Conservation (phyloP, 1,140 invertebrate genomes). For the Hyles euphorbiae region DNA sequence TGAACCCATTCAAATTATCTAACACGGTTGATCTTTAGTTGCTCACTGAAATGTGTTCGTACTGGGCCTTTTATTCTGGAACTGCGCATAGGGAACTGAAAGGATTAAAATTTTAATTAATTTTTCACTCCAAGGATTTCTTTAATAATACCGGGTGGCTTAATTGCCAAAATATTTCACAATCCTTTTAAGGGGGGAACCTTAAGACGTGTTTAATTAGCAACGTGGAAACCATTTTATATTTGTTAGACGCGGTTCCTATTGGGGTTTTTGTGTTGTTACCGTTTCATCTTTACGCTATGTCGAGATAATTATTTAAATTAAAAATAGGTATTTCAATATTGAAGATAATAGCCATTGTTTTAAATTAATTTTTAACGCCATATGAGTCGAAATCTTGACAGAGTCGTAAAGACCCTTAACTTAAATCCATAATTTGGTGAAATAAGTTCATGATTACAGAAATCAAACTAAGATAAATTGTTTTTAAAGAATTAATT, state of each 20-base stretch:
- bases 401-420: no score
- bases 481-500: no score
- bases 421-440: no score
- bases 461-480: no score
- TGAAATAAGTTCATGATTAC: no score
- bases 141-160: constrained; percentile 47
- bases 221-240: constrained; percentile 38
- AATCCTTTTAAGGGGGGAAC: constrained; percentile 42
- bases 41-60: constrained; percentile 55
- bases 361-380: no score
- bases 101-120: constrained; percentile 69
- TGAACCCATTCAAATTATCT: constrained; percentile 56
- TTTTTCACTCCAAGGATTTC: constrained; percentile 64
- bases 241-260: constrained; percentile 20
- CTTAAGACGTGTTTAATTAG: constrained; percentile 63
- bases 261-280: constrained; percentile 1
- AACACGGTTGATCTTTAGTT: constrained; percentile 58
- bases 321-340: no score
- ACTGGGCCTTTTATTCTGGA: constrained; percentile 46
- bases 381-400: no score
- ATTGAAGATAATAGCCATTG: no score
- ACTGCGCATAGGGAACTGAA: constrained; percentile 44
- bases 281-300: neutral
- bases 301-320: no score
- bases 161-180: constrained; percentile 61